Base-by-base conservation (phyloP, 37 sponge, comb jelly and placozoan species). In the Aphrocallistes beatrix region DNA sequence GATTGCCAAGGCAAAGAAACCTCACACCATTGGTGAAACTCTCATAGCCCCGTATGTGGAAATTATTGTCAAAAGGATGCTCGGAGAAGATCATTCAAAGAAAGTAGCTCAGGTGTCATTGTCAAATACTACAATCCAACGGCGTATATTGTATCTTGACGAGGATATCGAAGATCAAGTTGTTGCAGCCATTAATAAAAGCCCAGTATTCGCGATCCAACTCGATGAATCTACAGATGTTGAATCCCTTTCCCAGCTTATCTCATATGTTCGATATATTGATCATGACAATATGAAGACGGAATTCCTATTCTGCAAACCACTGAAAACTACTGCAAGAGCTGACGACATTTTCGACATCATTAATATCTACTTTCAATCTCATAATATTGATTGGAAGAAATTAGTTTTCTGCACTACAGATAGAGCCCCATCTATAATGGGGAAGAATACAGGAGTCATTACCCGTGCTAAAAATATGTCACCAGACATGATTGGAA, bases 11-110 rank as follows among this genome's bases (percentile, higher is more conserved):
- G n/a, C 75, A 19, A 60, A 32, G 21, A 60, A 60, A 60, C 75
- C 75, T 60, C 75, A 60, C 75, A 60, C 75, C 21, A 60, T 60
- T 60, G 75, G 75, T 60, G 75, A 60, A 60, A 19, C 75, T 19
- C 75, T 60, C 75, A 60, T 60, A 25, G 75, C 3, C 6, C 75
- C 75, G 8, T 19, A 30, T 60, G 75, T 60, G 10, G 75, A 60
- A 60, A 60, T 60, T 60, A 60, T 60, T 19, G 32, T 60, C 75
- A 60, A 13, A 60, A 19, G 21, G 21, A 60, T 60, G 32, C 75
- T 60, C 21, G 75, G 75, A 60, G 75, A 60, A 60, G 75, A 60
- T 60, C 8, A 60, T 3, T 60, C 21, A 60, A 60, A 13, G 8
- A 60, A 60, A 60, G 75, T 60, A 19, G 21, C 8, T 19, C 75